A percentile compares a stretch with the other conserved stretches of the same genome.
phyloP scores from a whole-genome alignment of 2,888 invertebrate genomes.

The Sussaba pulchella region DNA sequence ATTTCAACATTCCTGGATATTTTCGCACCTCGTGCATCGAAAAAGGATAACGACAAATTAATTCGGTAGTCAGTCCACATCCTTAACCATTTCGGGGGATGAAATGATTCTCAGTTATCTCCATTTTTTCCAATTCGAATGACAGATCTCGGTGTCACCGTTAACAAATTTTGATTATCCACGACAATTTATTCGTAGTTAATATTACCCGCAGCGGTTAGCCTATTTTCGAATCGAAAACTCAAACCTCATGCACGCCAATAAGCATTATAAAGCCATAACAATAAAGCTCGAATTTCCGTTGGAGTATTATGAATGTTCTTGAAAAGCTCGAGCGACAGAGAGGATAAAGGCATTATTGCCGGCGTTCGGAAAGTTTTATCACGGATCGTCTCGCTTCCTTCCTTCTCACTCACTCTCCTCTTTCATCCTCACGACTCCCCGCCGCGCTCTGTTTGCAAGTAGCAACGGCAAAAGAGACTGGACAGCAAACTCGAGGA shows the following conservation, averaged over 20 bases:
- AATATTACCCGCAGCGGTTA: not conserved
- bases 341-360: conserved; percentile 58
- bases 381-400: conserved; percentile 53
- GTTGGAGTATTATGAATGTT: conserved; percentile 43
- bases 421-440: not conserved
- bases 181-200: conserved; percentile 1
- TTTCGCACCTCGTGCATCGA: too few species aligned
- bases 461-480: conserved; percentile 52
- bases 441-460: conserved; percentile 25
- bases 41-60: too few species aligned
- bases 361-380: conserved; percentile 58
- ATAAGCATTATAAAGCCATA: conserved; percentile 28
- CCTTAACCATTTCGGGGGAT: too few species aligned
- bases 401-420: conserved; percentile 18
- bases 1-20: too few species aligned
- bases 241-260: conserved; percentile 6
- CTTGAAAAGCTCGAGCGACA: conserved; percentile 35
- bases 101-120: too few species aligned
- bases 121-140: too few species aligned
- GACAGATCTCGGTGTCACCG: too few species aligned
- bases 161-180: too few species aligned
- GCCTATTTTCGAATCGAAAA: conserved; percentile 6
- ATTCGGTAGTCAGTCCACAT: too few species aligned
- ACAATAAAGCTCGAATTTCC: conserved; percentile 41
- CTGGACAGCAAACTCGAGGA: conserved; percentile 65